Percentiles rank a stretch among this genome's conserved stretches.
These are phyloP conservation scores for Periphyllus acericola DNA, from an alignment of 2,888 invertebrate genomes.

Conservation along the genomic window DNA sequence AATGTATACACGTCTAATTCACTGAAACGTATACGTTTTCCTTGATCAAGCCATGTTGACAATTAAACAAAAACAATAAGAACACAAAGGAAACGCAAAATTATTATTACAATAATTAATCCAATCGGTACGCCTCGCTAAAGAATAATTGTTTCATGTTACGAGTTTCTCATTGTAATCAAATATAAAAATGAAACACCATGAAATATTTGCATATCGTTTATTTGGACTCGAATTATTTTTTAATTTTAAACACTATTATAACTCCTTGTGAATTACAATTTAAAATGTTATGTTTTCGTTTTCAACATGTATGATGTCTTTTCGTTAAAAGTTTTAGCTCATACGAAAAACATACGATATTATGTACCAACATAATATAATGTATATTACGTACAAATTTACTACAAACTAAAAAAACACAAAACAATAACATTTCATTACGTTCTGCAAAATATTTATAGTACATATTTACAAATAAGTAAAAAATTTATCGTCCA, in stretches of 20 bases:
- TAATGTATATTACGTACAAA: too few relatives aligned
- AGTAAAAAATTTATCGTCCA: too few relatives aligned
- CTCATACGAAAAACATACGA: not conserved
- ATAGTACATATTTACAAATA: too few relatives aligned
- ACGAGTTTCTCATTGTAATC: not conserved
- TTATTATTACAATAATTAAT: too few relatives aligned
- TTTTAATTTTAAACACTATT: not conserved
- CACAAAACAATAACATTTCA: not conserved
- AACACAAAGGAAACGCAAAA: too few relatives aligned
- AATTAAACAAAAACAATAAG: too few relatives aligned
- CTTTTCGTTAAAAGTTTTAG: not conserved
- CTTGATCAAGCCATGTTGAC: too few relatives aligned
- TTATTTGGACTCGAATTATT: not conserved
- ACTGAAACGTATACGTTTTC: too few relatives aligned
- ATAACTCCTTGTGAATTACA: not conserved
- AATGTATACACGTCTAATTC: too few relatives aligned
- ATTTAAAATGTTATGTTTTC: too few relatives aligned
- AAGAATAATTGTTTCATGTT: too few relatives aligned
- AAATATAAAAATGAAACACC: not conserved
- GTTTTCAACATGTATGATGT: not conserved
- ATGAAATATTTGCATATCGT: not conserved
- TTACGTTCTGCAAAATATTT: not conserved
- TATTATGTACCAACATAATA: not conserved
- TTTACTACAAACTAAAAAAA: not conserved
- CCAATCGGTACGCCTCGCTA: not conserved